Percentiles rank a stretch among this genome's conserved stretches.
These are phyloP conservation scores for Zaprionus ornatus DNA, from an alignment of 1,140 invertebrate species.

Conservation along the genomic window DNA sequence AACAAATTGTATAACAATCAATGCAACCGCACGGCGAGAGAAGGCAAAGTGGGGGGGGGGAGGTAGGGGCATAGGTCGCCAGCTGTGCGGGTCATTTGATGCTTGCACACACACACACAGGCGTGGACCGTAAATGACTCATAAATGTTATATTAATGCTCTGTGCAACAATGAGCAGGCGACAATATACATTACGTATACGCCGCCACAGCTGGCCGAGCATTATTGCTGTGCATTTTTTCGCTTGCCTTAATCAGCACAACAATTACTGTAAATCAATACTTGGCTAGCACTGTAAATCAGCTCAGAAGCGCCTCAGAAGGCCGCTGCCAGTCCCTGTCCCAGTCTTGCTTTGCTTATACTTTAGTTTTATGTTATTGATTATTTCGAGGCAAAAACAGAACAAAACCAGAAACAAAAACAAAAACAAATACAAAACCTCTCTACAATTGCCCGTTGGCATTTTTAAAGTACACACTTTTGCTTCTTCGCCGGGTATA, in stretches of 20 bases:
- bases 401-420: not conserved
- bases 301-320: conserved; percentile 4
- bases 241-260: conserved; percentile 52
- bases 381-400: conserved; percentile 39
- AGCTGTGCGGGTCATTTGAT: conserved; percentile 70
- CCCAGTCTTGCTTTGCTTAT: conserved; percentile 48
- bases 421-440: not conserved
- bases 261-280: conserved; percentile 67
- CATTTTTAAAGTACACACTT: conserved; percentile 25
- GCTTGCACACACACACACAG: conserved; percentile 33
- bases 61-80: conserved; percentile 35
- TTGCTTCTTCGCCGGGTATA: conserved; percentile 1
- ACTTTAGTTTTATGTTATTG: conserved; percentile 67
- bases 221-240: conserved; percentile 25
- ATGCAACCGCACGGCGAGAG: conserved; percentile 31
- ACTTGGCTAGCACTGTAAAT: conserved; percentile 61
- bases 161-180: conserved; percentile 43
- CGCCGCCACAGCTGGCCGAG: conserved; percentile 16
- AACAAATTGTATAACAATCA: conserved; percentile 45
- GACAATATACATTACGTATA: conserved; percentile 16
- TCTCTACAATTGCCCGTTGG: conserved; percentile 44
- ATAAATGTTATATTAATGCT: conserved; percentile 71
- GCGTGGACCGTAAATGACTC: conserved; percentile 62
- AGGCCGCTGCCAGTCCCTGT: conserved; percentile 5
- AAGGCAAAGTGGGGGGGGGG: not conserved